Evolutionary conservation across 2,888 invertebrate genomes (phyloP), one percentile per base, ranked within the genome.

Genomic region (Torymus auratus): DNA sequence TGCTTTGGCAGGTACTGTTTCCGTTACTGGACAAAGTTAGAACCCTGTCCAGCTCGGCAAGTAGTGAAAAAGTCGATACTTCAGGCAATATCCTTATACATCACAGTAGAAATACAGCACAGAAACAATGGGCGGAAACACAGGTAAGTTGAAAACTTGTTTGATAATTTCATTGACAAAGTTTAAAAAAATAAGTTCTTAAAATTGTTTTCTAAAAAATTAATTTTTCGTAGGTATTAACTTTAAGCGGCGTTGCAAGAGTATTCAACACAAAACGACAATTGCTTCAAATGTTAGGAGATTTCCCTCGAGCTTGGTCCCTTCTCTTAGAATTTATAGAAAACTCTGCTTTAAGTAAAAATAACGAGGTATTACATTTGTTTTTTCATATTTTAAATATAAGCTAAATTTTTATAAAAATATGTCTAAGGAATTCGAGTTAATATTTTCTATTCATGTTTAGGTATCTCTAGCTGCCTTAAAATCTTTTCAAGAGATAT

Each of bases 81-180:
- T 97, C 97, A 64, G 97, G 96, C 80, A 98, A 98, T 88, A 98
- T 99, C 85, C 93, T 99, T 5, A 99, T 99, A 86, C 99, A 99
- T 91, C 99, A 99, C 91, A 97, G 99, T 0, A 93, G 99, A 80
- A 99, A 99, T 91, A 99, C 99, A 0, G 99, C 99, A 68, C 98
- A 98, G 91, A 99, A 99, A 87, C 99, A 99, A 88, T 99, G 99
- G 99, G 98, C 99, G 0, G 99, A 99, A 91, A 99, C 99, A 0
- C 97, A 98, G 93, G 96, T 95, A 85, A 82, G 72, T 23, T 64
- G 11, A 56, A 2, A 20, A 52, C 14, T 15, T 20, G 61, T 50
- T 52, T 60, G 15, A 17, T 7, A 41, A 41, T 41, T 7, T 10
- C 1, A 41, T 41, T 7, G 41, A 41, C 41, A 7, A 41, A 41